These are phyloP conservation scores for Euspilapteryx auroguttella DNA, from an alignment of 2,888 invertebrate genomes.

Conservation along the genomic window DNA sequence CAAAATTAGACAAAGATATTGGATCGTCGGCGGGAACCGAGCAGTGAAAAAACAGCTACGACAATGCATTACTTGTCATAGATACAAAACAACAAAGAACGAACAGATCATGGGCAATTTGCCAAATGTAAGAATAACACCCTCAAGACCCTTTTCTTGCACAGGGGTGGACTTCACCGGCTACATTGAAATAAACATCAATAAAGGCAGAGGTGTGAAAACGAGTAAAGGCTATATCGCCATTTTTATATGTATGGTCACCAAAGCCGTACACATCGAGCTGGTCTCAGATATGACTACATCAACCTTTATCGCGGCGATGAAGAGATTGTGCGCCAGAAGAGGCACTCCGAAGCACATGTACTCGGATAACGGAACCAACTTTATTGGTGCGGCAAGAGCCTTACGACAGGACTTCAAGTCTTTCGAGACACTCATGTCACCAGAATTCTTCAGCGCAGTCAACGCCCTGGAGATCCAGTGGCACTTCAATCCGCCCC, in stretches of 20 bases:
- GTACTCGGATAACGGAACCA: conserved; percentile 4
- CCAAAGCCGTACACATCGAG: background rate
- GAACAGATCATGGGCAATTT: conserved; percentile 6
- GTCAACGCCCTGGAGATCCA: background rate
- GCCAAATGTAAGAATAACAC: conserved; percentile 4
- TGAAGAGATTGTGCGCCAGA: conserved; percentile 6
- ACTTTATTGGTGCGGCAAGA: conserved; percentile 5
- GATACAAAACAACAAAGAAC: background rate
- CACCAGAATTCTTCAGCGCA: background rate
- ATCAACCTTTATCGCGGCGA: conserved; percentile 5
- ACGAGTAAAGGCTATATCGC: conserved; percentile 7
- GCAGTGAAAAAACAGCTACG: conserved; percentile 4
- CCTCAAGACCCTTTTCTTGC: conserved; percentile 5
- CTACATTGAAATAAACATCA: conserved; percentile 5
- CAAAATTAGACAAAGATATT: conserved; percentile 3
- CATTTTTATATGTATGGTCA: conserved; percentile 2
- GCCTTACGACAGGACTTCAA: background rate
- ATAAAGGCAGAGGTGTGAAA: conserved; percentile 6
- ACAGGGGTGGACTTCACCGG: conserved; percentile 7
- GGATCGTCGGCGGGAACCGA: conserved; percentile 5
- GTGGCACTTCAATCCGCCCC: conserved; percentile 5
- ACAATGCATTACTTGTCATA: conserved; percentile 4
- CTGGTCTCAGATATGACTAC: background rate
- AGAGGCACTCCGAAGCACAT: conserved; percentile 4
- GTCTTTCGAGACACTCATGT: background rate